Evolutionary conservation across 2,113 vertebrate species (phyloP).

Genomic region (Hemibates koningsi): DNA sequence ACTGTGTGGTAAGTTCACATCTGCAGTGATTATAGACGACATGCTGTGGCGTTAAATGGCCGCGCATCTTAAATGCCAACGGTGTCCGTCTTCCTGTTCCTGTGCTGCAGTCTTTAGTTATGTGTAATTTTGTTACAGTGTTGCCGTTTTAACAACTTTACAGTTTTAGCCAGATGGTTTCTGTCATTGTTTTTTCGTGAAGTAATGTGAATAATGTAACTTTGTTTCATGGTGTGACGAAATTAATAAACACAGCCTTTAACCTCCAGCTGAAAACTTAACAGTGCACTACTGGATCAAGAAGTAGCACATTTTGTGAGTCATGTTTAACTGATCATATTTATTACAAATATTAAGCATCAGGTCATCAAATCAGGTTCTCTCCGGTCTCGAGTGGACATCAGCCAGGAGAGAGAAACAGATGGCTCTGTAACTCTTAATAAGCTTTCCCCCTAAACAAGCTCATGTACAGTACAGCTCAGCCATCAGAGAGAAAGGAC

Average conservation of each 20-base stretch:
- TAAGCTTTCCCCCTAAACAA: background rate
- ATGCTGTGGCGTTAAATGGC: background rate
- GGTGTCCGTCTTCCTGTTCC: background rate
- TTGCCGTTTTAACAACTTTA: background rate
- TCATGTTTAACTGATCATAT: background rate
- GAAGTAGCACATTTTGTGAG: background rate
- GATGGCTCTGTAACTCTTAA: background rate
- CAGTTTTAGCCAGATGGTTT: background rate
- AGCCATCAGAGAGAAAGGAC: background rate
- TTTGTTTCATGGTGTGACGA: background rate
- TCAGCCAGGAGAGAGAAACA: background rate
- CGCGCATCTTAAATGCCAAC: fast-evolving
- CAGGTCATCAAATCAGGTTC: background rate
- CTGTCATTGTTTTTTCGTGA: background rate
- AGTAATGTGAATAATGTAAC: background rate
- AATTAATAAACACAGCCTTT: background rate
- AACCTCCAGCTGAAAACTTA: background rate
- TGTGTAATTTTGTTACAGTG: background rate
- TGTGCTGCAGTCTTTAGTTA: background rate
- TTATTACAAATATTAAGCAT: slow-evolving; percentile 13
- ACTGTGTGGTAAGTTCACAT: background rate
- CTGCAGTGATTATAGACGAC: background rate
- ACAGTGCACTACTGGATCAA: background rate
- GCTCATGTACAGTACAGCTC: background rate
- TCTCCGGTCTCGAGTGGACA: background rate